Percentiles rank a stretch among this genome's conserved stretches.
Evolutionary conservation across 23 tunicate genomes (phyloP).

Genomic region (Oikopleura dioica): DNA sequence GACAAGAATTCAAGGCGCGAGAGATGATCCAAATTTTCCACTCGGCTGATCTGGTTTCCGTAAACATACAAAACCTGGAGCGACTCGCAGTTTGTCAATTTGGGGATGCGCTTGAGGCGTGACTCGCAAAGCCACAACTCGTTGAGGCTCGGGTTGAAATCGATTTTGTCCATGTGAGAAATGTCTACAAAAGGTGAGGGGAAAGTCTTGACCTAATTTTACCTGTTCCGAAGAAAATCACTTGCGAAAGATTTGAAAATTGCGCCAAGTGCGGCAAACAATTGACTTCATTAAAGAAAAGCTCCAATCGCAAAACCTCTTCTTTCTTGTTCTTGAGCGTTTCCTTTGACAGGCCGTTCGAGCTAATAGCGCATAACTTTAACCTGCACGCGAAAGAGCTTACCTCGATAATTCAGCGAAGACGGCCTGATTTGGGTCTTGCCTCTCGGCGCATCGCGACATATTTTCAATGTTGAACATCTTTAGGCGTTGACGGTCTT

Average conservation of each 20-base stretch:
- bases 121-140: background rate
- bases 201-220: too few relatives aligned
- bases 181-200: too few relatives aligned
- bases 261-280: background rate
- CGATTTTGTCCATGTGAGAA: too few relatives aligned
- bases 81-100: background rate
- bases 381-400: too few relatives aligned
- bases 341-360: too few relatives aligned
- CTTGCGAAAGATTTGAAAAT: background rate
- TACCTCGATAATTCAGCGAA: too few relatives aligned
- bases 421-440: too few relatives aligned
- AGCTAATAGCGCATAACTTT: too few relatives aligned
- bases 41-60: background rate
- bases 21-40: background rate
- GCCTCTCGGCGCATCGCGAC: too few relatives aligned
- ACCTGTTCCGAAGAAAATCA: background rate
- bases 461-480: too few relatives aligned
- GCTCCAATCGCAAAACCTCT: background rate
- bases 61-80: background rate
- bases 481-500: too few relatives aligned
- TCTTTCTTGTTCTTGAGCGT: too few relatives aligned
- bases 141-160: background rate
- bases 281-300: background rate
- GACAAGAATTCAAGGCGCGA: background rate
- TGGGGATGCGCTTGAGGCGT: background rate